Evolutionary conservation across 2,113 vertebrate species (phyloP).

Genomic region (Sigmodon hispidus): DNA sequence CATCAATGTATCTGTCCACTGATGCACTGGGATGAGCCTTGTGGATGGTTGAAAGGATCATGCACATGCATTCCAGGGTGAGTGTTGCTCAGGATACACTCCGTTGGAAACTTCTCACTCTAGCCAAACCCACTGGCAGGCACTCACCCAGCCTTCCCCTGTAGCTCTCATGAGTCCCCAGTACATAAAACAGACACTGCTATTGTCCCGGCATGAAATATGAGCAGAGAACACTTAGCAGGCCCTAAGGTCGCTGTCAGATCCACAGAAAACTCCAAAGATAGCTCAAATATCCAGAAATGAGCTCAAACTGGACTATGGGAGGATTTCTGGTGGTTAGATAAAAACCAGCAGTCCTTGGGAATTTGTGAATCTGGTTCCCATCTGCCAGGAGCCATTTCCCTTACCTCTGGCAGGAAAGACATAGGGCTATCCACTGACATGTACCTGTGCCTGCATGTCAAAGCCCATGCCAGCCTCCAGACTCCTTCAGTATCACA

Average conservation of each 20-base stretch:
- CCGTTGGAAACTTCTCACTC: not conserved
- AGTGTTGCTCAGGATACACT: rapidly evolving
- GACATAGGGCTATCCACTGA: not conserved
- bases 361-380: not conserved
- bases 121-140: not conserved
- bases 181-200: not conserved
- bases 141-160: not conserved
- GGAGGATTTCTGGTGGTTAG: not conserved
- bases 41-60: too few relatives aligned
- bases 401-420: not conserved
- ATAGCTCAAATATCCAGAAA: not conserved
- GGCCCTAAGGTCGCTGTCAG: not conserved
- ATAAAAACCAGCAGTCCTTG: not conserved
- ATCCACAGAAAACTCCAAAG: not conserved
- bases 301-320: not conserved
- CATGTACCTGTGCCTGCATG: not conserved
- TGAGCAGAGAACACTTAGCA: not conserved
- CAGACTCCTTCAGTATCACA: not conserved
- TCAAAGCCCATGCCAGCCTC: not conserved
- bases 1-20: not conserved
- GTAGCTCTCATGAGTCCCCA: not conserved
- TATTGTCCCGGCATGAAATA: too few relatives aligned
- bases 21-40: not conserved
- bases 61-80: rapidly evolving
- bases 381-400: not conserved